Evolutionary conservation across 2,113 vertebrate species (phyloP).

Genomic region (Setophaga petechia): DNA sequence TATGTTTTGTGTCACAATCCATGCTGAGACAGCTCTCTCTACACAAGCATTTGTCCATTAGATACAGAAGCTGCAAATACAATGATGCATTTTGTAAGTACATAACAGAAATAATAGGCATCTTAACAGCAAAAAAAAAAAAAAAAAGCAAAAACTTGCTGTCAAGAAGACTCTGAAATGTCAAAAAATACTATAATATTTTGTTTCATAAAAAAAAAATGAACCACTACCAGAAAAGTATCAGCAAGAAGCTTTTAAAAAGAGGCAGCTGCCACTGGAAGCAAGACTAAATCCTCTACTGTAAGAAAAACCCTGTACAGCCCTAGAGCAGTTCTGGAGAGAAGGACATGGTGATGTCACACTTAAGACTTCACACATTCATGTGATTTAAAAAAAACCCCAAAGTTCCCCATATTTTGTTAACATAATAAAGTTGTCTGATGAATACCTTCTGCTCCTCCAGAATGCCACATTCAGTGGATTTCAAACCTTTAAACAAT

Average conservation of each 20-base stretch:
- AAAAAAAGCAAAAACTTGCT: neutral
- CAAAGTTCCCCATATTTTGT: neutral
- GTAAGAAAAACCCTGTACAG: neutral
- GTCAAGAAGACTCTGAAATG: neutral
- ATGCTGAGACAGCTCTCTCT: neutral
- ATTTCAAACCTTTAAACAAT: neutral
- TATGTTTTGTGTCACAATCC: neutral
- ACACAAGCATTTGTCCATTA: neutral
- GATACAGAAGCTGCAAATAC: neutral
- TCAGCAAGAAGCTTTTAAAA: neutral
- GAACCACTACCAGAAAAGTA: neutral
- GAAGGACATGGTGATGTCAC: neutral
- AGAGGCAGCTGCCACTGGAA: neutral
- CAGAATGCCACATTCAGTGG: neutral
- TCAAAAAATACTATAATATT: neutral
- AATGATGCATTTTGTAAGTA: neutral
- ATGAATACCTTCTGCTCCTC: neutral
- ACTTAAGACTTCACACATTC: neutral
- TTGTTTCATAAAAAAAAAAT: neutral
- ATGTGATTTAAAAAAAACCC: rapidly evolving
- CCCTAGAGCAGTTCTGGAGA: neutral
- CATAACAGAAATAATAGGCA: neutral
- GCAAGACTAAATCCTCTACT: neutral
- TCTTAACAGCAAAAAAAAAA: neutral
- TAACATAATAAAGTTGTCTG: neutral